Evolutionary conservation across 1,140 invertebrate genomes (phyloP).

Genomic region (Atta colombica): DNA sequence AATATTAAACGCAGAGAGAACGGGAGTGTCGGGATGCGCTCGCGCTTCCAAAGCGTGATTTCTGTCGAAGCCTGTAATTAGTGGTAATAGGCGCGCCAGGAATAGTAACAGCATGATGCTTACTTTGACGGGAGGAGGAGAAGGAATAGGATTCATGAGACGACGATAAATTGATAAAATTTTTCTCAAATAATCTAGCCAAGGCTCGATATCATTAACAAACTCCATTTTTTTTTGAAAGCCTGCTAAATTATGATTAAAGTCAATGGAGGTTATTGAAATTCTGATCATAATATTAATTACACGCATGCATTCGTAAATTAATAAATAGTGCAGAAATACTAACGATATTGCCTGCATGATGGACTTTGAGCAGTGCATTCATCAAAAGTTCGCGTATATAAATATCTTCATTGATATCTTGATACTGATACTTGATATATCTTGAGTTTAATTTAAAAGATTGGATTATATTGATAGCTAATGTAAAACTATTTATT

Average conservation of each 20-base stretch:
- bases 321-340: conserved; percentile 12
- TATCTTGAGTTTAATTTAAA: too few species aligned
- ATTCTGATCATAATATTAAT: neutral
- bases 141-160: conserved; percentile 50
- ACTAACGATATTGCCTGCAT: neutral
- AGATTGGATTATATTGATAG: too few species aligned
- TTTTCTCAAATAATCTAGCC: conserved; percentile 26
- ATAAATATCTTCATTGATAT: conserved; percentile 44
- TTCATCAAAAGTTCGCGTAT: conserved; percentile 11
- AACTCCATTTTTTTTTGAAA: neutral
- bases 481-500: too few species aligned
- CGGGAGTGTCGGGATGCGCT: neutral
- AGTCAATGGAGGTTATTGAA: neutral
- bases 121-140: conserved; percentile 1
- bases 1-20: conserved; percentile 63
- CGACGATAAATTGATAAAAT: conserved; percentile 63
- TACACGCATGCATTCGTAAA: neutral
- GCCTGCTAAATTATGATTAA: neutral
- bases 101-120: conserved; percentile 70
- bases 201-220: neutral
- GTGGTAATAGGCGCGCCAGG: conserved; percentile 67
- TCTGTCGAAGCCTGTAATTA: conserved; percentile 73
- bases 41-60: conserved; percentile 72
- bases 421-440: too few species aligned
- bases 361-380: conserved; percentile 6